Percentiles rank a stretch among this genome's conserved stretches.
phyloP scores from a whole-genome alignment of 2,888 invertebrate genomes.

The Drosophila infuscata region DNA sequence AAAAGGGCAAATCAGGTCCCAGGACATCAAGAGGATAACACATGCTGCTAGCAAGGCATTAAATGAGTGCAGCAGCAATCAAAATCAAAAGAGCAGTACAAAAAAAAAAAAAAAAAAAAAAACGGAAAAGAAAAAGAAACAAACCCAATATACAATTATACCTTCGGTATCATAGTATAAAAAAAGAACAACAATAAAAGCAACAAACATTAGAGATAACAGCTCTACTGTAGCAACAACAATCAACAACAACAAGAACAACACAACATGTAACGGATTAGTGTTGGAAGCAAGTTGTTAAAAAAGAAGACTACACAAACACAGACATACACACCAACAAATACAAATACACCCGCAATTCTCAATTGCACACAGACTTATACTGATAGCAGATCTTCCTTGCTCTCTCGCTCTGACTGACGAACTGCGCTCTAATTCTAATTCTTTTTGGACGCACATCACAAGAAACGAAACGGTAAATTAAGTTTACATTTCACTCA shows the following conservation, averaged over 20 bases:
- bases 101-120: slow-evolving; percentile 13
- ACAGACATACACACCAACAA: background rate
- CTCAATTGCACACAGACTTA: slow-evolving; percentile 15
- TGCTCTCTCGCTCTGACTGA: slow-evolving; percentile 8
- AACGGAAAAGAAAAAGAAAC: background rate
- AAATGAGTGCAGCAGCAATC: slow-evolving; percentile 35
- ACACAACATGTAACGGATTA: slow-evolving; percentile 25
- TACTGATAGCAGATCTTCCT: slow-evolving; percentile 1
- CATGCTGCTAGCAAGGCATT: slow-evolving; percentile 48
- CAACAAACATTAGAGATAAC: slow-evolving; percentile 4
- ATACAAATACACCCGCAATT: slow-evolving; percentile 35
- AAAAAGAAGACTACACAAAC: slow-evolving; percentile 9
- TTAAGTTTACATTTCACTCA: slow-evolving; percentile 28
- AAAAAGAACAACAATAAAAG: slow-evolving; percentile 1
- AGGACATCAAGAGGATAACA: slow-evolving; percentile 49
- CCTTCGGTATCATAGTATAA: background rate
- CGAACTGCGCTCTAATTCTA: slow-evolving; percentile 26
- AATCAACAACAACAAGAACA: slow-evolving; percentile 23
- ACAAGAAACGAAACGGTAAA: slow-evolving; percentile 51
- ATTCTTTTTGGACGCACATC: slow-evolving; percentile 15
- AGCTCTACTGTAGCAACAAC: slow-evolving; percentile 22
- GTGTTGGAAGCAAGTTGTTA: slow-evolving; percentile 5
- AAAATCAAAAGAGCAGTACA: slow-evolving; percentile 30
- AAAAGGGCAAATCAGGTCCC: slow-evolving; percentile 66
- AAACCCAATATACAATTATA: no score